A percentile compares a stretch with the other conserved stretches of the same genome.
Evolutionary conservation across 2,888 invertebrate species (phyloP).

Genomic region (Ditula angustiorana): DNA sequence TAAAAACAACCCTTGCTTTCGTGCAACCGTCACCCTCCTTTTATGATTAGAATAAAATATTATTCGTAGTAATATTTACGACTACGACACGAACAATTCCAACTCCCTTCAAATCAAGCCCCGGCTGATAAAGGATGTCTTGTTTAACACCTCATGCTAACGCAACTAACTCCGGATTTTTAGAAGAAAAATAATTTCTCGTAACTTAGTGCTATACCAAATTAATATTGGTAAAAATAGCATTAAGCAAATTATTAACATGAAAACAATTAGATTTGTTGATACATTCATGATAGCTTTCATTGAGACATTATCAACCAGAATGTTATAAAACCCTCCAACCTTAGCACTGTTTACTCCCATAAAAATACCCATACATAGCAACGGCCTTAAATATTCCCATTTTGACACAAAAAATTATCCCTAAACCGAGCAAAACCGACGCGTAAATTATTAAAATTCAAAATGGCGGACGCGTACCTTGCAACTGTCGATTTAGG

Average conservation of each 20-base stretch:
- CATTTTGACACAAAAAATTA: background rate
- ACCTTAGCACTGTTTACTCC: no score
- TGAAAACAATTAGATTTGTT: no score
- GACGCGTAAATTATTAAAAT: conserved; percentile 8
- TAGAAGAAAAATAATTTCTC: no score
- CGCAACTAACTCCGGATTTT: no score
- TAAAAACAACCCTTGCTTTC: conserved; percentile 19
- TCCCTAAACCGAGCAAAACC: conserved; percentile 15
- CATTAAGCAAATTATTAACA: no score
- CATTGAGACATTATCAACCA: no score
- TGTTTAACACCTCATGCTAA: background rate
- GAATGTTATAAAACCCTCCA: no score
- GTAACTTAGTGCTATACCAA: no score
- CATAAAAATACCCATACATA: background rate
- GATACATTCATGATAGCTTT: no score
- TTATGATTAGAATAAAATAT: conserved; percentile 22
- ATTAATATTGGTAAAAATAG: no score
- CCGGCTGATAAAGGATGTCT: background rate
- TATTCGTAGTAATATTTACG: conserved; percentile 24
- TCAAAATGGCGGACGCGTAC: conserved; percentile 63
- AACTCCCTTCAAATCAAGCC: conserved; percentile 4
- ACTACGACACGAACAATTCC: conserved; percentile 28
- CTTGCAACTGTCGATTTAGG: conserved; percentile 91
- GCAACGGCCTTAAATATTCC: background rate
- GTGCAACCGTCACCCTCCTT: conserved; percentile 37